Conservation (phyloP, 2,797 vertebrate species). For the Xiphophorus birchmanni region DNA sequence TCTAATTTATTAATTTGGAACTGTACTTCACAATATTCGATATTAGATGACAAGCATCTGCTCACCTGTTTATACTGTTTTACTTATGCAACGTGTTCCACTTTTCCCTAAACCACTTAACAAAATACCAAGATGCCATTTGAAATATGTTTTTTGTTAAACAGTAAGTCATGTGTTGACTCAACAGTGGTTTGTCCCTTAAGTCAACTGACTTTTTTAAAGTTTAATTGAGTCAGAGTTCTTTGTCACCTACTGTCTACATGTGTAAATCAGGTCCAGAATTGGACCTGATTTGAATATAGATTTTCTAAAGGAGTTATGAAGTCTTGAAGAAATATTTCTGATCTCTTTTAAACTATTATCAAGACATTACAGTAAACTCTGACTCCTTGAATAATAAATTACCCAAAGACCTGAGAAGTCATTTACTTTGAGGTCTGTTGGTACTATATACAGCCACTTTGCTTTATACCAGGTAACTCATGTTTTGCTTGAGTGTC, state of each 20-base stretch:
- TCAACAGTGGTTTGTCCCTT: too few species aligned
- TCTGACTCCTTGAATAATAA: background rate
- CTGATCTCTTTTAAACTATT: background rate
- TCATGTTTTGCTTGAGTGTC: background rate
- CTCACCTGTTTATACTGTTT: background rate
- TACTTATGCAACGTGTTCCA: background rate
- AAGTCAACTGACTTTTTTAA: too few species aligned
- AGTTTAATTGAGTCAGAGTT: too few species aligned
- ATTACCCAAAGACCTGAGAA: background rate
- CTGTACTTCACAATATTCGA: too few species aligned
- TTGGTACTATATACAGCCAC: background rate
- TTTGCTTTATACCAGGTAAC: background rate
- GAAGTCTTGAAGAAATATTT: background rate
- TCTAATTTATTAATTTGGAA: background rate
- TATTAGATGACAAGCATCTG: background rate
- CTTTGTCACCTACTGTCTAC: too few species aligned
- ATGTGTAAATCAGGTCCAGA: too few species aligned
- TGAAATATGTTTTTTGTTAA: too few species aligned
- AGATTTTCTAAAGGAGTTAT: background rate
- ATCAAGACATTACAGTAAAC: background rate
- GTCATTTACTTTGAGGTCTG: background rate
- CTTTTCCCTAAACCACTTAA: background rate
- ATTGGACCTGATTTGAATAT: too few species aligned
- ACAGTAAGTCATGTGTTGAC: too few species aligned
- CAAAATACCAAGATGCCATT: background rate